These are phyloP conservation scores for Globicephala melas DNA, from an alignment of 2,113 vertebrate species.

Conservation along the genomic window DNA sequence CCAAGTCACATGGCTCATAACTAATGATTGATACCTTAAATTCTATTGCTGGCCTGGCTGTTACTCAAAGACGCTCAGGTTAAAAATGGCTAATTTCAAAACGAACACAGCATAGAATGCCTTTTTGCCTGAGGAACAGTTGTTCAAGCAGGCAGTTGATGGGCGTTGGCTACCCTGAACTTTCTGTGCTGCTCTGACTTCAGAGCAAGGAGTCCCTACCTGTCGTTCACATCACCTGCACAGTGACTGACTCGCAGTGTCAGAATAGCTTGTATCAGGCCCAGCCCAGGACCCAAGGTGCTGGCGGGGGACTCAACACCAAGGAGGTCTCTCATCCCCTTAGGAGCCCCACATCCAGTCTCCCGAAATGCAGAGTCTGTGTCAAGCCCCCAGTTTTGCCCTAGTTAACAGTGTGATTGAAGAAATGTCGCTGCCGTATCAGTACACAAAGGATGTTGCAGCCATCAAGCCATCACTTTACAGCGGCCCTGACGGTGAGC, in stretches of 20 bases:
- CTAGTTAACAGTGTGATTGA: background rate
- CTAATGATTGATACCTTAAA: background rate
- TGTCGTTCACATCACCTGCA: background rate
- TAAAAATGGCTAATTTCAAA: background rate
- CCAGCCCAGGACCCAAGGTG: background rate
- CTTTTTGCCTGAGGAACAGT: background rate
- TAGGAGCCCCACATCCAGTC: background rate
- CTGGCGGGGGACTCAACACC: fast-evolving
- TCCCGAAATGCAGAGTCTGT: background rate
- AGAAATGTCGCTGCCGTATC: background rate
- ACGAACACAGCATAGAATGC: background rate
- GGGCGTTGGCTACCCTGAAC: background rate
- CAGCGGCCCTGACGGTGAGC: too few relatives aligned
- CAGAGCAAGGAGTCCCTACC: background rate
- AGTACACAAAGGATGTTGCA: background rate
- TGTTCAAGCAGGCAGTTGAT: background rate
- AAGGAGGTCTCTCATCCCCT: background rate
- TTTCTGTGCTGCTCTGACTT: background rate
- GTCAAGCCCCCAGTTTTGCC: fast-evolving
- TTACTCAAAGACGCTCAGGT: background rate
- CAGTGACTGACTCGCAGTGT: background rate
- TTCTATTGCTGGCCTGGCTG: background rate
- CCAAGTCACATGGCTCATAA: background rate
- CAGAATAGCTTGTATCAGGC: too few relatives aligned
- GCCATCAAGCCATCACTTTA: background rate